These are phyloP conservation scores for Noctua fimbriata DNA, from an alignment of 2,888 invertebrate species.

Conservation along the genomic window DNA sequence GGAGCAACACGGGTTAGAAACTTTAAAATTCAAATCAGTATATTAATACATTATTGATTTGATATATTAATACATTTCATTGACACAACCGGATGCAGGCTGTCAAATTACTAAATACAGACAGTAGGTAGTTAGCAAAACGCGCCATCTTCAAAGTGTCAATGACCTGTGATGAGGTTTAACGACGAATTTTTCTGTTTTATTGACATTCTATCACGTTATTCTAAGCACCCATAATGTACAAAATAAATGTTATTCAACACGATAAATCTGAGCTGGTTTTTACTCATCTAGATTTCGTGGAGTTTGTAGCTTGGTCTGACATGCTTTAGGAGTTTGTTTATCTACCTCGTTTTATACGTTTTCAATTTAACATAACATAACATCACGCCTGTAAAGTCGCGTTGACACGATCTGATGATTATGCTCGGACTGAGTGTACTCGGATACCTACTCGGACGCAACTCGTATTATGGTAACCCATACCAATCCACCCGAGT, in stretches of 20 bases:
- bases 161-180: conserved; percentile 54
- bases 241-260: conserved; percentile 23
- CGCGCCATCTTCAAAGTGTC: conserved; percentile 50
- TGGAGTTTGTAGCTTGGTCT: neutral
- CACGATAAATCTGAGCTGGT: conserved; percentile 17
- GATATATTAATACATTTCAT: conserved; percentile 33
- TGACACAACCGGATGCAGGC: conserved; percentile 47
- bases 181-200: conserved; percentile 46
- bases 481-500: too few species aligned
- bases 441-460: too few species aligned
- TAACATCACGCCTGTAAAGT: too few species aligned
- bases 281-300: conserved; percentile 14
- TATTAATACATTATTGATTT: conserved; percentile 27
- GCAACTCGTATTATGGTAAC: too few species aligned
- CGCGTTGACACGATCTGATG: too few species aligned
- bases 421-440: too few species aligned
- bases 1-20: conserved; percentile 8
- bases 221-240: conserved; percentile 23
- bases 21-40: conserved; percentile 28
- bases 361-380: neutral
- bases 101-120: conserved; percentile 46
- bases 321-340: neutral
- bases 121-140: conserved; percentile 43
- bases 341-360: neutral
- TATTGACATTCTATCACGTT: conserved; percentile 54